Percentiles rank a stretch among this genome's conserved stretches.
Conservation (phyloP, 1,140 invertebrate species). For the Venustaconcha ellipsiformis region DNA sequence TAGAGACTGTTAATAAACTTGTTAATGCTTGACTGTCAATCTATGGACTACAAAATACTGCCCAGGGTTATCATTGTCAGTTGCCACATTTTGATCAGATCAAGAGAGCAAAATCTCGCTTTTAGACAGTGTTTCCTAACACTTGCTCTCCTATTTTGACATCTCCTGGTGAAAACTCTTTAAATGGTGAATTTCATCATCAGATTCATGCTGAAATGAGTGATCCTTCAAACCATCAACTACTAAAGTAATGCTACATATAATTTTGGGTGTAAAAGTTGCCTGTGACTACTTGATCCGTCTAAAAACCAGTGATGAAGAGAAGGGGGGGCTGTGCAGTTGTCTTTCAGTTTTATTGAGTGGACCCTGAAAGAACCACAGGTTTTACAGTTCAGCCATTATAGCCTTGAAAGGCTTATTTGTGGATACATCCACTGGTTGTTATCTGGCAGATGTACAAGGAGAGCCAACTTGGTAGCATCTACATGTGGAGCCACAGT, state of each 20-base stretch:
- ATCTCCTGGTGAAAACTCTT: background rate
- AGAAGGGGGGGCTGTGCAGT: background rate
- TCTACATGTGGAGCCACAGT: slow-evolving; percentile 10
- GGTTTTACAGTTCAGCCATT: background rate
- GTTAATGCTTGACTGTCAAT: too few species aligned
- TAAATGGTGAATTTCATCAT: background rate
- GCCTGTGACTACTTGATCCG: slow-evolving; percentile 15
- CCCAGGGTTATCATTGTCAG: too few species aligned
- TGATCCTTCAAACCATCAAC: slow-evolving; percentile 10
- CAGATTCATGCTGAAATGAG: slow-evolving; percentile 1
- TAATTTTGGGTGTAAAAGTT: slow-evolving; percentile 9
- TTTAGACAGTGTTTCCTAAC: background rate
- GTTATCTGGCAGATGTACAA: slow-evolving; percentile 13
- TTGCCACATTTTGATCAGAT: too few species aligned
- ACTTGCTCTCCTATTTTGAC: slow-evolving; percentile 1
- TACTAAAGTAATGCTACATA: slow-evolving; percentile 2
- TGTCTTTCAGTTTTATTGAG: too few species aligned
- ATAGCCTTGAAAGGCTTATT: slow-evolving; percentile 19
- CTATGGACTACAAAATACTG: too few species aligned
- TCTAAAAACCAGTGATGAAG: slow-evolving; percentile 4
- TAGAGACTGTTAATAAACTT: too few species aligned
- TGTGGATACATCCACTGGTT: slow-evolving; percentile 17
- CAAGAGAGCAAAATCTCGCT: too few species aligned
- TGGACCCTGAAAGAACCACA: too few species aligned
- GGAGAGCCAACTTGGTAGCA: slow-evolving; percentile 16